Evolutionary conservation across 1,140 invertebrate genomes (phyloP).

Genomic region (Phthorimaea operculella): DNA sequence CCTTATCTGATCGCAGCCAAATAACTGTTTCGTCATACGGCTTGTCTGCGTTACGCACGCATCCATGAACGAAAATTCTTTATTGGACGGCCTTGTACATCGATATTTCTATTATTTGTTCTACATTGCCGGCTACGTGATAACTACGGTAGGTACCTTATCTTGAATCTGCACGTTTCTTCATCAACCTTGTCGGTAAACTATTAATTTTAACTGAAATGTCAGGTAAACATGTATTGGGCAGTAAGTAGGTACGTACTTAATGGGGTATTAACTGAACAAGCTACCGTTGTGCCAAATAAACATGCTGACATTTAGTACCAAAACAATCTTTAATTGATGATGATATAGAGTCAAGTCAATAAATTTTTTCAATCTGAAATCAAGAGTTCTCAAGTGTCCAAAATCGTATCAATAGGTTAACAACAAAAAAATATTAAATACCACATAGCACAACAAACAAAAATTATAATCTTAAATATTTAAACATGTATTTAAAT

Average conservation of each 20-base stretch:
- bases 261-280: too few relatives aligned
- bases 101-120: slow-evolving; percentile 30
- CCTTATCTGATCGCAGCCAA: slow-evolving; percentile 44
- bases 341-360: too few relatives aligned
- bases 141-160: slow-evolving; percentile 23
- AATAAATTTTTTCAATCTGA: too few relatives aligned
- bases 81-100: slow-evolving; percentile 32
- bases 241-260: too few relatives aligned
- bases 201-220: too few relatives aligned
- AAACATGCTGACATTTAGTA: too few relatives aligned
- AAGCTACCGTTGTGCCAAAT: too few relatives aligned
- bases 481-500: slow-evolving; percentile 1
- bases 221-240: too few relatives aligned
- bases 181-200: too few relatives aligned
- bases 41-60: slow-evolving; percentile 28
- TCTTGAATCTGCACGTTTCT: slow-evolving; percentile 6
- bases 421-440: neutral
- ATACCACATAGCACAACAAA: neutral
- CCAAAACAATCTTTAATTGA: too few relatives aligned
- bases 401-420: too few relatives aligned
- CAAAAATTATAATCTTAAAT: neutral
- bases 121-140: slow-evolving; percentile 31
- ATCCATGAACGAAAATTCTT: slow-evolving; percentile 33
- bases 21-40: neutral
- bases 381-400: too few relatives aligned